Percentiles rank a stretch among this genome's conserved stretches.
phyloP scores from a whole-genome alignment of 2,113 vertebrate genomes.

The Rattus rattus region DNA sequence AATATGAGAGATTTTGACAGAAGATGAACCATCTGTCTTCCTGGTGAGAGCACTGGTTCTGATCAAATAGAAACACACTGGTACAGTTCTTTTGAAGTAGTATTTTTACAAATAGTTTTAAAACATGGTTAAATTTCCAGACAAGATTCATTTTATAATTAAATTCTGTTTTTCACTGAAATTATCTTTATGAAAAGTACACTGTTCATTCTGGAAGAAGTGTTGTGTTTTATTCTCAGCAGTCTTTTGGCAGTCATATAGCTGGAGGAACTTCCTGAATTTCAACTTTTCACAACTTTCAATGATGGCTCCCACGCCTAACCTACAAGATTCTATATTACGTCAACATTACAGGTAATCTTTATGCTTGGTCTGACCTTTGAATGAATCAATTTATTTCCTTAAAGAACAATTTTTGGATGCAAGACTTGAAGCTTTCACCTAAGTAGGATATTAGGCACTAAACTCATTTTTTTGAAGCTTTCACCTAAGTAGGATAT shows the following conservation, averaged over 20 bases:
- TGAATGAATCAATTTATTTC: constrained; percentile 20
- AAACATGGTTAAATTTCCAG: not conserved
- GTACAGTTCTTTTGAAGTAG: not conserved
- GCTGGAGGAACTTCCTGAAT: not conserved
- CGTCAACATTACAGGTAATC: not conserved
- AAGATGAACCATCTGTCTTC: not conserved
- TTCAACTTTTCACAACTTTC: not conserved
- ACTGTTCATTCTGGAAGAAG: not conserved
- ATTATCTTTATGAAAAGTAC: not conserved
- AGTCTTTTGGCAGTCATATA: not conserved
- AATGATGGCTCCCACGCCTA: not conserved
- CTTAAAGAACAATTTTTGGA: not conserved
- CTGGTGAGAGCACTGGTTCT: not conserved
- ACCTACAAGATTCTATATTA: not conserved
- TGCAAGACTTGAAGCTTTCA: not conserved
- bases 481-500: not conserved
- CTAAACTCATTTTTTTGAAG: too few species aligned
- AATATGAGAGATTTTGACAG: not conserved
- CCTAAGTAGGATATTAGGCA: not conserved
- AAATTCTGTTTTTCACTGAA: constrained; percentile 20
- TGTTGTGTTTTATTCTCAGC: not conserved
- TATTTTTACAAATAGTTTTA: constrained; percentile 36
- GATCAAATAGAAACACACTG: not conserved
- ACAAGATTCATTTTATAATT: constrained; percentile 33
- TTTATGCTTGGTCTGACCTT: constrained; percentile 21